A percentile compares a stretch with the other conserved stretches of the same genome.
Conservation (phyloP, 2,113 vertebrate genomes). For the Verasper variegatus region DNA sequence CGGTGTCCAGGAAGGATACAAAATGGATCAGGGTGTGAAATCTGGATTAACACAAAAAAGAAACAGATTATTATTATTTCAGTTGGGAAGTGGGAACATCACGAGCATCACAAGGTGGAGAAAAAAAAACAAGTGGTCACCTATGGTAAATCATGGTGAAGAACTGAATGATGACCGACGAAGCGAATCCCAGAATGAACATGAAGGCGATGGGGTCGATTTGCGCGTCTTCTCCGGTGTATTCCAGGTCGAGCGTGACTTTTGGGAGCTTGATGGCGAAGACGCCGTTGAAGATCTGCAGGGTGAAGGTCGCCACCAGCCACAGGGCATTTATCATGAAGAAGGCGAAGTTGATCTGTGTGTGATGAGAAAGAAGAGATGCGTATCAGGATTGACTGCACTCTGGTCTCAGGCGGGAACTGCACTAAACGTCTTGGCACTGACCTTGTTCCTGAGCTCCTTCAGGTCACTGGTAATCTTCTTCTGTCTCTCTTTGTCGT, state of each 20-base stretch:
- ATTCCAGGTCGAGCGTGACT: neutral
- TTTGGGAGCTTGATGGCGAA: constrained; percentile 60
- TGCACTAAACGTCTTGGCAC: fast-evolving
- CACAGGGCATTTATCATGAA: constrained; percentile 77
- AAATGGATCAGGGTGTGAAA: constrained; percentile 69
- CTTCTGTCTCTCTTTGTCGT: constrained; percentile 67
- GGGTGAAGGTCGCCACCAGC: constrained; percentile 75
- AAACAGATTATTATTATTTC: neutral
- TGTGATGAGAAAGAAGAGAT: neutral
- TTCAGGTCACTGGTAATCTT: constrained; percentile 53
- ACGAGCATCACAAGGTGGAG: neutral
- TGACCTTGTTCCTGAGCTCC: constrained; percentile 76
- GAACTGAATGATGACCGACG: constrained; percentile 60
- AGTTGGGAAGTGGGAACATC: neutral
- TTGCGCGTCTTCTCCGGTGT: fast-evolving
- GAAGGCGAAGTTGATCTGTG: constrained; percentile 73
- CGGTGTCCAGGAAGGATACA: constrained; percentile 67
- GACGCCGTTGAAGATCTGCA: constrained; percentile 44
- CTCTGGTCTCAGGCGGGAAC: neutral
- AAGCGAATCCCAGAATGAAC: constrained; percentile 68
- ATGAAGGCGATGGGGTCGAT: constrained; percentile 67
- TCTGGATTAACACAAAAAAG: constrained; percentile 43
- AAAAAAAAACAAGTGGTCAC: constrained; percentile 29
- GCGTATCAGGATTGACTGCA: neutral
- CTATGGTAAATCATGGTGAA: constrained; percentile 73